Conservation (phyloP, 2,797 vertebrate genomes). For the Hylomyscus alleni region DNA sequence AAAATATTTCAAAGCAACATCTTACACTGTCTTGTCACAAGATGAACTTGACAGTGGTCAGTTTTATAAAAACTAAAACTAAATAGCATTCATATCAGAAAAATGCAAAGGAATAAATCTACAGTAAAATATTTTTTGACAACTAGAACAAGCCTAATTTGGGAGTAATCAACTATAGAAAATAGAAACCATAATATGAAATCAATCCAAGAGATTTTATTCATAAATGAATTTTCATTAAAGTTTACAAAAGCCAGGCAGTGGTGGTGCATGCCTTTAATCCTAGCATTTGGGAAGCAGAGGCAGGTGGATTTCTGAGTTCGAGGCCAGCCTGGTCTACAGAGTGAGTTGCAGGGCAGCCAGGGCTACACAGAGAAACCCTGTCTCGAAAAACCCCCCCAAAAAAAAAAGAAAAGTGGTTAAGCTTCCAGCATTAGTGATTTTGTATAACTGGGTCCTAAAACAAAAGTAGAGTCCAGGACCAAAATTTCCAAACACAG, state of each 20-base stretch:
- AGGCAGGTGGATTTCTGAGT: too few species aligned
- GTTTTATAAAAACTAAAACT: not conserved
- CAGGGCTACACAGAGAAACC: too few species aligned
- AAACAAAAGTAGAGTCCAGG: constrained; percentile 19
- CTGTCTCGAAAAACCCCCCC: too few species aligned
- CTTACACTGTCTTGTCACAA: not conserved
- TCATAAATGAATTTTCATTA: not conserved
- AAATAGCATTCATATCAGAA: not conserved
- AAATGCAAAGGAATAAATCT: not conserved
- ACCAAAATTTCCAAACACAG: not conserved
- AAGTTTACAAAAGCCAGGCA: not conserved
- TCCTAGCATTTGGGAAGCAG: too few species aligned
- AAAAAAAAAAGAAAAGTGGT: not conserved
- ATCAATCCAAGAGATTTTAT: not conserved
- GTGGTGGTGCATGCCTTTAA: too few species aligned
- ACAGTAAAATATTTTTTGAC: not conserved
- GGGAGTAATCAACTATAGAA: constrained; percentile 26
- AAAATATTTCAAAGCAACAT: not conserved
- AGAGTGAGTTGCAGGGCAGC: too few species aligned
- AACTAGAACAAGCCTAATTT: constrained; percentile 4
- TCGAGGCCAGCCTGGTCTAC: too few species aligned
- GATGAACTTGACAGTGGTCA: not conserved
- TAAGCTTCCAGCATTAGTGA: constrained; percentile 34
- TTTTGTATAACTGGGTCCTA: constrained; percentile 13
- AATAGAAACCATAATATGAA: constrained; percentile 18